Conservation (phyloP, 1,140 invertebrate genomes). For the Drosophila nigromelanica region DNA sequence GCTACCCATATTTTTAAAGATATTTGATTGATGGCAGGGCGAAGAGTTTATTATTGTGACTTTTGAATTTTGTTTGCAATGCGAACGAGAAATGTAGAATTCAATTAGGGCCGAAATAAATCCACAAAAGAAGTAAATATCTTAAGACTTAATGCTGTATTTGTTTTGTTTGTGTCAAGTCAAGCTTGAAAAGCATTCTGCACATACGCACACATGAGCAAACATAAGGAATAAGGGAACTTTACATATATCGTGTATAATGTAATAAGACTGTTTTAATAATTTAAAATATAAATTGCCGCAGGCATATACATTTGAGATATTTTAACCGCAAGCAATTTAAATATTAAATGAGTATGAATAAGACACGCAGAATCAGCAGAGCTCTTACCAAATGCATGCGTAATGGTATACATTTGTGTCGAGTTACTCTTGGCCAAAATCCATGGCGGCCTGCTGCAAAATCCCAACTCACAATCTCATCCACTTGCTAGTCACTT, state of each 20-base stretch:
- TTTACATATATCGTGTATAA: slow-evolving; percentile 47
- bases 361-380: slow-evolving; percentile 19
- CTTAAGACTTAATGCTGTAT: slow-evolving; percentile 7
- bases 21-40: no score
- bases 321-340: slow-evolving; percentile 82
- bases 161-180: slow-evolving; percentile 44
- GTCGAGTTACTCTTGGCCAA: slow-evolving; percentile 30
- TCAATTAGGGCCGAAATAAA: slow-evolving; percentile 64
- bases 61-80: slow-evolving; percentile 70
- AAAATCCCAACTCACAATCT: slow-evolving; percentile 44
- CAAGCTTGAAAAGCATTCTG: slow-evolving; percentile 49
- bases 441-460: slow-evolving; percentile 33
- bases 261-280: slow-evolving; percentile 77
- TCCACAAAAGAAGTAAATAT: slow-evolving; percentile 31
- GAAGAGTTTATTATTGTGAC: not conserved
- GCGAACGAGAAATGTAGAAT: slow-evolving; percentile 58
- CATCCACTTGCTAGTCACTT: slow-evolving; percentile 30
- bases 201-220: slow-evolving; percentile 28
- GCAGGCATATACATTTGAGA: slow-evolving; percentile 69
- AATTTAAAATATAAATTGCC: slow-evolving; percentile 82
- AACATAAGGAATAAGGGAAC: slow-evolving; percentile 1
- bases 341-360: slow-evolving; percentile 78
- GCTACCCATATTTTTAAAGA: no score
- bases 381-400: slow-evolving; percentile 18
- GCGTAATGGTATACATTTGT: slow-evolving; percentile 10